Evolutionary conservation across 1,140 invertebrate species (phyloP).

Genomic region (Papilio helenus): DNA sequence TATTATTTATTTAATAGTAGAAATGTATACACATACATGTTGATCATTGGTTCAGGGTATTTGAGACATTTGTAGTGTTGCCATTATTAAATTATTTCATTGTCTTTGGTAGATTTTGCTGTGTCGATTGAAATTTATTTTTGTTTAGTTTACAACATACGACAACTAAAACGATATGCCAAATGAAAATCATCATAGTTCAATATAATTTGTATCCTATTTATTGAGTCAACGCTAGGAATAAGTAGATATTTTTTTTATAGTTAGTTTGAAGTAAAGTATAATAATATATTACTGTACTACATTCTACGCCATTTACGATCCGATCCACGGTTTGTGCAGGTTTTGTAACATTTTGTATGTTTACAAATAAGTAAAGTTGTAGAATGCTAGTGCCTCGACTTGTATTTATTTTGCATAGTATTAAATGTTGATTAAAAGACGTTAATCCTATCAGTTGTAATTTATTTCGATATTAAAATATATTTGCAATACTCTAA

Average conservation of each 20-base stretch:
- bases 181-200: not conserved
- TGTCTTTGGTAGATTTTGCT: conserved; percentile 23
- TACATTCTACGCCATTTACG: conserved; percentile 38
- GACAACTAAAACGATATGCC: not conserved
- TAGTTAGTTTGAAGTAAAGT: conserved; percentile 17
- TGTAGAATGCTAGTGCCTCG: conserved; percentile 35
- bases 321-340: conserved; percentile 25
- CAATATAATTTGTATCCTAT: not conserved
- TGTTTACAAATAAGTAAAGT: conserved; percentile 14
- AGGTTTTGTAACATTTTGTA: conserved; percentile 31
- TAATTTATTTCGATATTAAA: not conserved
- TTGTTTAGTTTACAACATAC: not conserved
- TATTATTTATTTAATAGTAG: conserved; percentile 38
- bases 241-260: conserved; percentile 31
- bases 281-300: conserved; percentile 17
- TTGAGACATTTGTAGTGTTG: not conserved
- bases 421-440: conserved; percentile 30
- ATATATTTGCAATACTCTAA: conserved; percentile 5
- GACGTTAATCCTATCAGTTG: not conserved
- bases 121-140: conserved; percentile 1
- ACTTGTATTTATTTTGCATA: conserved; percentile 32
- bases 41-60: conserved; percentile 8
- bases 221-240: conserved; percentile 31
- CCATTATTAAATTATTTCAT: not conserved
- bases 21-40: conserved; percentile 4